phyloP scores from a whole-genome alignment of 2,888 invertebrate genomes.

The Ditula angustiorana region DNA sequence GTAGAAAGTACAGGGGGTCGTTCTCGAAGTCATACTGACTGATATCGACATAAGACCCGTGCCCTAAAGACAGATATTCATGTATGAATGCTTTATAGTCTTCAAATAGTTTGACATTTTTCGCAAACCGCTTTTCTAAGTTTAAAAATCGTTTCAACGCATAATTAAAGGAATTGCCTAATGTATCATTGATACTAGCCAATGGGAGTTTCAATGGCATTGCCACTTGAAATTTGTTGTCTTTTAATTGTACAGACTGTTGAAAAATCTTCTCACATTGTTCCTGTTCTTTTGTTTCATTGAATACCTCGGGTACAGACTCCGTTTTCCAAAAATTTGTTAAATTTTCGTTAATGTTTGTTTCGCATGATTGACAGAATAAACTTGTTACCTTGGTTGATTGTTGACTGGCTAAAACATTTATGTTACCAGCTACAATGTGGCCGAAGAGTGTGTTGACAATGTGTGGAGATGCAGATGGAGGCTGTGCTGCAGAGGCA shows the following conservation, averaged over 20 bases:
- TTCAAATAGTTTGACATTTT: constrained; percentile 4
- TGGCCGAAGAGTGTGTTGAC: background rate
- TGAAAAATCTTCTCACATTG: background rate
- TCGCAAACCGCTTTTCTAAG: constrained; percentile 32
- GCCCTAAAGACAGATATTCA: background rate
- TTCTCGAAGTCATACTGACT: background rate
- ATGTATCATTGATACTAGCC: background rate
- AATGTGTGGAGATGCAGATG: background rate
- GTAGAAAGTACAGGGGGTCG: background rate
- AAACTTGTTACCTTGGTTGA: background rate
- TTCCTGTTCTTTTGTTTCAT: background rate
- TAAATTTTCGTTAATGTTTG: background rate
- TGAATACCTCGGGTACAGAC: background rate
- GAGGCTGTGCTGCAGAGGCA: background rate
- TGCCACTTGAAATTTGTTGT: too few species aligned
- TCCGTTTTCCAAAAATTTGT: background rate
- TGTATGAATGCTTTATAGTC: constrained; percentile 34
- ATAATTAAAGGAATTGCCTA: background rate
- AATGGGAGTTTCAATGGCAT: too few species aligned
- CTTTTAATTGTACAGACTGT: too few species aligned
- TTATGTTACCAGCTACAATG: background rate
- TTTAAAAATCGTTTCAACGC: background rate
- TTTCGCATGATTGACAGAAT: background rate
- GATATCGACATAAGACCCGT: background rate
- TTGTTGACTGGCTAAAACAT: background rate